Evolutionary conservation across 2,797 vertebrate species (phyloP).

Genomic region (Smutsia temminckii): DNA sequence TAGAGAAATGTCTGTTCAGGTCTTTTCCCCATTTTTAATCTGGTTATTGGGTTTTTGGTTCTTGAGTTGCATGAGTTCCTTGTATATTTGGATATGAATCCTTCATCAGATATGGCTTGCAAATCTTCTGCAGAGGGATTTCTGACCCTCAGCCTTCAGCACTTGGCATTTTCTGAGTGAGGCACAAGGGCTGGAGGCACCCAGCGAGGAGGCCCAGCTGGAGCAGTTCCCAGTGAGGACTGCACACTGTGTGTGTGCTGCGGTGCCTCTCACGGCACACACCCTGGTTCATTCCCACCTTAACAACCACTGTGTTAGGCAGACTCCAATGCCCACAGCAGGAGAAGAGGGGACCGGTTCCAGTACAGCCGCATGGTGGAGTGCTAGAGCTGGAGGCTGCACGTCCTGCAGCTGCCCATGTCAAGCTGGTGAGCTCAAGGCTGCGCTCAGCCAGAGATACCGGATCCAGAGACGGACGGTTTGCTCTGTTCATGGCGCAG

Average conservation of each 20-base stretch:
- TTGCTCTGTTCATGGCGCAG: neutral
- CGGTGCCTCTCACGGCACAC: neutral
- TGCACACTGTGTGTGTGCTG: fast-evolving
- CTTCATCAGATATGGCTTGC: neutral
- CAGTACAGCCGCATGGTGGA: neutral
- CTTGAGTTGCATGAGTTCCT: neutral
- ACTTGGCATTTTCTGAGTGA: neutral
- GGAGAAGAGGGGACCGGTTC: too few relatives aligned
- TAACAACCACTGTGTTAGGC: neutral
- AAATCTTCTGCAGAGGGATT: neutral
- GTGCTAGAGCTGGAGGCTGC: neutral
- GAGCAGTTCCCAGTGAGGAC: neutral
- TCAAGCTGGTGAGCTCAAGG: neutral
- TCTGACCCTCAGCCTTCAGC: neutral
- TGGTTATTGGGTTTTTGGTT: neutral
- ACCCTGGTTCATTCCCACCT: too few relatives aligned
- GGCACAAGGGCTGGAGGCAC: neutral
- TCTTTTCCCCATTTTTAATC: neutral
- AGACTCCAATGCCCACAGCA: neutral
- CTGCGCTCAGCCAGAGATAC: neutral
- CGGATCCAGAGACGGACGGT: neutral
- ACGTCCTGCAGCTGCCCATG: neutral
- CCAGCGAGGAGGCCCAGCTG: neutral
- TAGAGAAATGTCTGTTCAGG: neutral
- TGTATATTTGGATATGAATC: neutral